Evolutionary conservation across 2,797 vertebrate genomes (phyloP).

Genomic region (Poeciliopsis turneri): DNA sequence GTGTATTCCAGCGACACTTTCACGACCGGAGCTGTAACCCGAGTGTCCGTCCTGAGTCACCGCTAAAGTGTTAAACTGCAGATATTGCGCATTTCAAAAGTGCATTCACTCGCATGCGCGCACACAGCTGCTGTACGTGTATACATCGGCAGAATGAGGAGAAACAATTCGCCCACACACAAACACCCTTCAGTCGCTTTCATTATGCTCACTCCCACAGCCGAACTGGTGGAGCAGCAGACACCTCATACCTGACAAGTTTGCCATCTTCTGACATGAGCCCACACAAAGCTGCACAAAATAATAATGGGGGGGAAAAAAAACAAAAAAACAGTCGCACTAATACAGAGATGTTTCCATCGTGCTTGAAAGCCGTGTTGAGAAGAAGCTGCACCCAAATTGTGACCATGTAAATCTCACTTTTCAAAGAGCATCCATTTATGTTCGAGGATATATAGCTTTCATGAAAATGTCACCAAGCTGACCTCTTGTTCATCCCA

Average conservation of each 20-base stretch:
- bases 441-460: conserved; percentile 33
- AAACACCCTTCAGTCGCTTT: conserved; percentile 69
- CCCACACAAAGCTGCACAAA: conserved; percentile 62
- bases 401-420: conserved; percentile 34
- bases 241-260: conserved; percentile 78
- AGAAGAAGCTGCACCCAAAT: conserved; percentile 30
- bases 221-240: conserved; percentile 68
- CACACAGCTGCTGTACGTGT: conserved; percentile 28
- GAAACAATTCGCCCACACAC: conserved; percentile 70
- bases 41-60: conserved; percentile 49
- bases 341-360: conserved; percentile 6
- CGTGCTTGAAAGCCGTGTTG: conserved; percentile 56
- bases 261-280: conserved; percentile 69
- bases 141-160: conserved; percentile 52
- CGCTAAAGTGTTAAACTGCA: conserved; percentile 35
- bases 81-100: conserved; percentile 41
- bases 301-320: conserved; percentile 1
- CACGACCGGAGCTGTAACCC: conserved; percentile 41
- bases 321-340: conserved; percentile 4
- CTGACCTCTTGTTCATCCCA: conserved; percentile 46
- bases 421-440: conserved; percentile 42
- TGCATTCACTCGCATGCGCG: background rate
- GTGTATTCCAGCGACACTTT: conserved; percentile 28
- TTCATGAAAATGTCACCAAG: conserved; percentile 46
- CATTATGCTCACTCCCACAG: conserved; percentile 77